Evolutionary conservation across 2,888 invertebrate genomes (phyloP), one percentile per base, ranked within the genome.

Genomic region (Hyalella azteca): DNA sequence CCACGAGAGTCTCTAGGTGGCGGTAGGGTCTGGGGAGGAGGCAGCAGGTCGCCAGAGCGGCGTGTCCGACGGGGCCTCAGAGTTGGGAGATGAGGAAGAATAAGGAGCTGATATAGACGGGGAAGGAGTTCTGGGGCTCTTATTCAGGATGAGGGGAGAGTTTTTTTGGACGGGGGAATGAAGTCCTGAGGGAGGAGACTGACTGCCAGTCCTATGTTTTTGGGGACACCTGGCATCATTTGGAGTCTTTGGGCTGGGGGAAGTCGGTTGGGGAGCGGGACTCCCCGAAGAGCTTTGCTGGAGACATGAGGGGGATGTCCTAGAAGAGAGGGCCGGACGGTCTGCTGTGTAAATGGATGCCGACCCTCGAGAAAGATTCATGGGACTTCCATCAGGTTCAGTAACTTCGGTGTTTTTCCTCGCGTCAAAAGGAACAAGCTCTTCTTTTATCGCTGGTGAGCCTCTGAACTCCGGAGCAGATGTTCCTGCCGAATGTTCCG

Each of bases 211-310:
- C 36, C 48, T 32, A 5, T 39, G 49, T 26, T 36, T 26, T 22
- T 50, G n/a, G 22, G 39, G 15, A 32, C 39, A 36, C 39, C 50
- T 36, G 32, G 66, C 54, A 3, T 29, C 11, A 32, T 50, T 73
- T 15, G 80, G 49, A 26, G 75, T 7, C 19, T 54, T 39, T 36
- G 77, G 19, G 4, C 13, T 50, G 1, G 80, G 66, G 7, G 80
- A 66, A 29, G 77, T 59, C 39, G 26, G 26, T 32, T 73, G 73
- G 19, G 11, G 39, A 49, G 36, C 40, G 48, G 66, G 66, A 66
- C 66, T 66, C 7, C 54, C 29, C 7, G 54, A 54, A 13, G 54
- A 54, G 54, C 13, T 54, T 19, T 22, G 54, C 9, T 36, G 36
- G 39, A 36, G n/a, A 48, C 13, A 50, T n/a, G 45, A 26, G 4